Percentiles rank a stretch among this genome's conserved stretches.
These are phyloP conservation scores for Eudemis profundana DNA, from an alignment of 2,888 invertebrate species.

Conservation along the genomic window DNA sequence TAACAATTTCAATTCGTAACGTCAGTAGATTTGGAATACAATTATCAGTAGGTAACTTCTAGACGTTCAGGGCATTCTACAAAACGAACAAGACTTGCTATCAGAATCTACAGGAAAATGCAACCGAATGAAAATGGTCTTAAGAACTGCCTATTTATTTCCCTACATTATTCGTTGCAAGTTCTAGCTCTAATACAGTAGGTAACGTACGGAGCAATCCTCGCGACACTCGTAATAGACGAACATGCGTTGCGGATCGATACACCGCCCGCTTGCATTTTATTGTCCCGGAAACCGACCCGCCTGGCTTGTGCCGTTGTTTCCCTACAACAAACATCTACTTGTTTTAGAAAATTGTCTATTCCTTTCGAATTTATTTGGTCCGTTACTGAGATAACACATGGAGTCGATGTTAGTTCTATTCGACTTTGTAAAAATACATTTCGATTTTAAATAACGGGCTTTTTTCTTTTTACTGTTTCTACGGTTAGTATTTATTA, in stretches of 20 bases:
- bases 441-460: too few species aligned
- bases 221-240: constrained; percentile 22
- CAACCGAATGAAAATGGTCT: too few species aligned
- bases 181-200: neutral
- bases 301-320: constrained; percentile 15
- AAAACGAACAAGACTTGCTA: too few species aligned
- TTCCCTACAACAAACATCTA: constrained; percentile 29
- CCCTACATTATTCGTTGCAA: neutral
- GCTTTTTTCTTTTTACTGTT: too few species aligned
- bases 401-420: neutral
- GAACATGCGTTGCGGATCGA: constrained; percentile 29
- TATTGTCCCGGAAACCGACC: constrained; percentile 40
- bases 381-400: neutral
- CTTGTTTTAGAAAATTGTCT: constrained; percentile 19
- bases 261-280: constrained; percentile 35
- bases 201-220: neutral
- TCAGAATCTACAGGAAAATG: too few species aligned
- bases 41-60: too few species aligned
- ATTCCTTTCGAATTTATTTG: neutral
- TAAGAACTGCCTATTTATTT: neutral
- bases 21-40: too few species aligned
- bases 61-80: too few species aligned
- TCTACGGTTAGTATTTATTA: too few species aligned
- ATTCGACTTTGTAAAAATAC: too few species aligned
- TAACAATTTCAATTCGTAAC: too few species aligned